Conservation (phyloP, 1,140 invertebrate species). For the Bombus impatiens region DNA sequence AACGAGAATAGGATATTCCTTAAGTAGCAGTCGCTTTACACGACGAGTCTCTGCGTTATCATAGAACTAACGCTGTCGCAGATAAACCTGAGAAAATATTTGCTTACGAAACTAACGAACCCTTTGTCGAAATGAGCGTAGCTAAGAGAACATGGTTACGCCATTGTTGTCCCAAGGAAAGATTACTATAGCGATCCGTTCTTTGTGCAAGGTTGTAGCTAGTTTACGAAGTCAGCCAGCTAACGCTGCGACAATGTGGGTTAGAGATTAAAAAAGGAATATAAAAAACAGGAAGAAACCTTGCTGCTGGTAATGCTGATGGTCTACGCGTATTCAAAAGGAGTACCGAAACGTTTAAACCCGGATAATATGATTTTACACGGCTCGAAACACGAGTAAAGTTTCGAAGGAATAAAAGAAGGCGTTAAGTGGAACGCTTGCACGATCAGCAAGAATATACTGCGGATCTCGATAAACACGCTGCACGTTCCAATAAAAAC, state of each 20-base stretch:
- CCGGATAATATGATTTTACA: constrained; percentile 5
- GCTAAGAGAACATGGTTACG: background rate
- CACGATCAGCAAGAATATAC: constrained; percentile 27
- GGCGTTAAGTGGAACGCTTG: constrained; percentile 23
- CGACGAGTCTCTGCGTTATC: constrained; percentile 9
- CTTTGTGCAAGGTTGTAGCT: constrained; percentile 1
- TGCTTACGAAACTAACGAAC: constrained; percentile 22
- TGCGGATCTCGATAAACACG: background rate
- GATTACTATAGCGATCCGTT: constrained; percentile 34
- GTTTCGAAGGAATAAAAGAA: background rate
- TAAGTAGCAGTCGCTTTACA: background rate
- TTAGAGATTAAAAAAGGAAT: constrained; percentile 48
- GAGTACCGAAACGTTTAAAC: background rate
- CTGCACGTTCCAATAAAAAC: background rate
- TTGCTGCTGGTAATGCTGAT: background rate
- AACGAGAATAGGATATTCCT: background rate
- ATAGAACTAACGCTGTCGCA: constrained; percentile 1
- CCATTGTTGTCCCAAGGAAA: constrained; percentile 18
- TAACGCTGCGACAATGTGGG: constrained; percentile 16
- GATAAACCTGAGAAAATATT: constrained; percentile 43
- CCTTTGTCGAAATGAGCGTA: constrained; percentile 20
- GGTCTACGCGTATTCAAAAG: background rate
- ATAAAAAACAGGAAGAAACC: background rate
- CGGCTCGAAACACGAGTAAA: background rate
- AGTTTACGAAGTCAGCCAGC: background rate